Conservation (phyloP, 2,888 invertebrate species). For the Eupithecia centaureata region DNA sequence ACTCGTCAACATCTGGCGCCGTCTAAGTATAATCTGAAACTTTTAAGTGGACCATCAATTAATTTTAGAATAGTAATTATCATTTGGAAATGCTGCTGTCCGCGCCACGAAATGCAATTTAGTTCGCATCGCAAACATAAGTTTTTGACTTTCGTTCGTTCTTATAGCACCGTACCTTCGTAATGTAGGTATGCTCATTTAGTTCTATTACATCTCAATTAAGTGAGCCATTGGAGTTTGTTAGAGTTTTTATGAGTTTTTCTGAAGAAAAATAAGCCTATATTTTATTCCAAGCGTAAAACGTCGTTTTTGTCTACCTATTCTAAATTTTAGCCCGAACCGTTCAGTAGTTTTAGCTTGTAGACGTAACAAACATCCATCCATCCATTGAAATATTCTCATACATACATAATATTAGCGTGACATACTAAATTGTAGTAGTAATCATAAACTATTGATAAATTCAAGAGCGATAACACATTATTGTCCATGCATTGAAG, state of each 20-base stretch:
- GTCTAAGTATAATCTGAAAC: constrained; percentile 69
- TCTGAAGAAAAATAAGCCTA: too few relatives aligned
- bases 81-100: constrained; percentile 37
- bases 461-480: constrained; percentile 1
- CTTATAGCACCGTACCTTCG: background rate
- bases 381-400: too few relatives aligned
- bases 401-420: too few relatives aligned
- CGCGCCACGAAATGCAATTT: constrained; percentile 3
- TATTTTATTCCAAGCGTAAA: too few relatives aligned
- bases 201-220: background rate
- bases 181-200: background rate
- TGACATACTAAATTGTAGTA: too few relatives aligned
- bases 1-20: constrained; percentile 77
- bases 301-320: too few relatives aligned
- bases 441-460: background rate
- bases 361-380: too few relatives aligned
- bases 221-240: background rate
- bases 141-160: background rate
- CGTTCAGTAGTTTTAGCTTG: too few relatives aligned
- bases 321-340: too few relatives aligned
- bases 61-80: constrained; percentile 60
- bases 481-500: constrained; percentile 66
- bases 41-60: constrained; percentile 69
- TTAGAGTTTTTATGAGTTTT: too few relatives aligned
- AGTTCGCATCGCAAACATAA: background rate